Conservation (phyloP, 2,113 vertebrate genomes). For the Albula glossodonta region DNA sequence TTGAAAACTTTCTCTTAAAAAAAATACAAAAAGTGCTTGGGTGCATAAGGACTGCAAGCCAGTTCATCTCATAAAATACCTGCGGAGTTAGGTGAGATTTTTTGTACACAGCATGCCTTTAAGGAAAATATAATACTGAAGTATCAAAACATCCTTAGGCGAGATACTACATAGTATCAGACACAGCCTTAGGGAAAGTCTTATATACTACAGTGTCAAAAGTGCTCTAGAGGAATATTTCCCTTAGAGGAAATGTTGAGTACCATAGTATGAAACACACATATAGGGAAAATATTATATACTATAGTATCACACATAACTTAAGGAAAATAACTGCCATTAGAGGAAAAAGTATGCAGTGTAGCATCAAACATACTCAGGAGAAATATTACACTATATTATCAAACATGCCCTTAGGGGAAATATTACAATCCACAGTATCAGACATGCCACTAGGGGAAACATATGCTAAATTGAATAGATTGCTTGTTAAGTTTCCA, state of each 20-base stretch:
- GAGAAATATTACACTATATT: not conserved
- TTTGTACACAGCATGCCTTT: not conserved
- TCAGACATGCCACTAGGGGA: not conserved
- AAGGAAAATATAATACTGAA: not conserved
- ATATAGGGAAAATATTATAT: not conserved
- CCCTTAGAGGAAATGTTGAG: too few species aligned
- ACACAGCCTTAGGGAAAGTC: too few species aligned
- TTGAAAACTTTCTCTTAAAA: not conserved
- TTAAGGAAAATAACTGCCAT: not conserved
- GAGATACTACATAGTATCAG: not conserved
- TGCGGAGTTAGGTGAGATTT: not conserved
- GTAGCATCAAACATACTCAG: not conserved
- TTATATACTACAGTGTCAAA: too few species aligned
- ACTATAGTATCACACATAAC: not conserved
- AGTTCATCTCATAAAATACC: not conserved
- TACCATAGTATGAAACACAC: not conserved
- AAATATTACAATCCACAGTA: not conserved
- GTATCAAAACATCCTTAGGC: not conserved
- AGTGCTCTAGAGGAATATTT: not conserved
- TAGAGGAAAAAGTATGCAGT: not conserved
- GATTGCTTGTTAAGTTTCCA: not conserved
- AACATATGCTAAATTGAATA: not conserved
- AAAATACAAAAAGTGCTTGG: not conserved
- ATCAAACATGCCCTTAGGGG: not conserved
- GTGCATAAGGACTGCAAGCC: not conserved